These are phyloP conservation scores for Masnerella sp. DNA, from an alignment of 2,888 invertebrate species.

Conservation along the genomic window DNA sequence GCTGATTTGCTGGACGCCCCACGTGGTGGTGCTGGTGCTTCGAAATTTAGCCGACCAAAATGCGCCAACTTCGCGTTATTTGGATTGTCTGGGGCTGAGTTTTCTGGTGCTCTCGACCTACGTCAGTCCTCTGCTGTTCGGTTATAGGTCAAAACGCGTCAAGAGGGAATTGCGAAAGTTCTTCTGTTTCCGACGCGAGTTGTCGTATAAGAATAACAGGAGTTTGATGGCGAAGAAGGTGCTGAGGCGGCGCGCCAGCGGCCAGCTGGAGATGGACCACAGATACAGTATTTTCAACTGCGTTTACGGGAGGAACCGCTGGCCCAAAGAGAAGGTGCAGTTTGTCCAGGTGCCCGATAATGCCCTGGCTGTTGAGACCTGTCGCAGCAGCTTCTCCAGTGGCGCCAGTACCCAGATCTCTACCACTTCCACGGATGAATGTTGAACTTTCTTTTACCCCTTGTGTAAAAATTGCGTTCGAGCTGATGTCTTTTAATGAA, in stretches of 20 bases:
- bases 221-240: constrained; percentile 78
- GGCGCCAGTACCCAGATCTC: constrained; percentile 82
- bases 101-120: constrained; percentile 82
- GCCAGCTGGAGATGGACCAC: constrained; percentile 68
- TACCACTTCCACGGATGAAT: constrained; percentile 81
- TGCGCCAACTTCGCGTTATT: constrained; percentile 65
- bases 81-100: constrained; percentile 71
- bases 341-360: constrained; percentile 80
- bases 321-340: constrained; percentile 78
- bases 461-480: too few relatives aligned
- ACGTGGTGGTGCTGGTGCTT: constrained; percentile 76
- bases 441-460: constrained; percentile 60
- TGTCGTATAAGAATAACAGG: constrained; percentile 75
- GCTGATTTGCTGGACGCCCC: constrained; percentile 81
- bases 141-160: constrained; percentile 85
- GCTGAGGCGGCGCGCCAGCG: constrained; percentile 66
- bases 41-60: constrained; percentile 75
- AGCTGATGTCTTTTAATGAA: too few relatives aligned
- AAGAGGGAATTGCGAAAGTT: constrained; percentile 80
- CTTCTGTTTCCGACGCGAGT: constrained; percentile 76
- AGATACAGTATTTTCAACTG: constrained; percentile 75
- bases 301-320: constrained; percentile 71
- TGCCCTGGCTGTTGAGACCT: constrained; percentile 80
- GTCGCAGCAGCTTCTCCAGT: constrained; percentile 82
- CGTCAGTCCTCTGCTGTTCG: constrained; percentile 87